Evolutionary conservation across 2,888 invertebrate species (phyloP).

Genomic region (Tachystola acroxantha): DNA sequence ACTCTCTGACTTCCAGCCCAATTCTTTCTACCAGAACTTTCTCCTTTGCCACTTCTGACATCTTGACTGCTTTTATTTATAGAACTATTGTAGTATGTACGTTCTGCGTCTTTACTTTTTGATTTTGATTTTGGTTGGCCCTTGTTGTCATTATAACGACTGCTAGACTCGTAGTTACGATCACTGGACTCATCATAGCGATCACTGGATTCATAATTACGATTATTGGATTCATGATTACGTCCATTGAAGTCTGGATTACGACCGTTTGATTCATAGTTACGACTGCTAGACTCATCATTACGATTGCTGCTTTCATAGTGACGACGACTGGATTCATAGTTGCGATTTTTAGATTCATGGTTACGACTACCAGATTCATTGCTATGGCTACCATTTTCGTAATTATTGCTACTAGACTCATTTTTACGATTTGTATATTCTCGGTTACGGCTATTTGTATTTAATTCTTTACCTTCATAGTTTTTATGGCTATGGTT

Average conservation of each 20-base stretch:
- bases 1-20: constrained; percentile 57
- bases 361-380: constrained; percentile 15
- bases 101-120: constrained; percentile 54
- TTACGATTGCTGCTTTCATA: constrained; percentile 21
- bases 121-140: constrained; percentile 47
- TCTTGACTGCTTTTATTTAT: constrained; percentile 56
- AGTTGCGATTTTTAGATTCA: constrained; percentile 17
- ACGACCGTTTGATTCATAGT: constrained; percentile 29
- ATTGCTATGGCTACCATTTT: constrained; percentile 15
- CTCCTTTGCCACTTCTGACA: constrained; percentile 44
- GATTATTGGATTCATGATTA: constrained; percentile 19
- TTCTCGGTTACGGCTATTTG: constrained; percentile 28
- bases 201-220: constrained; percentile 18
- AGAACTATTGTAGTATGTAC: constrained; percentile 63
- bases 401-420: constrained; percentile 24
- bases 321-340: constrained; percentile 12
- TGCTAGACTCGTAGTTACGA: constrained; percentile 14
- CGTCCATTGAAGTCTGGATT: constrained; percentile 27
- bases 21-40: constrained; percentile 41
- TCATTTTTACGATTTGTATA: constrained; percentile 29
- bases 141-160: constrained; percentile 28
- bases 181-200: constrained; percentile 14
- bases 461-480: constrained; percentile 24
- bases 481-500: constrained; percentile 9
- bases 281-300: constrained; percentile 32